A percentile compares a stretch with the other conserved stretches of the same genome.
These are phyloP conservation scores for Anguilla megastoma DNA, from an alignment of 2,797 vertebrate species.

Conservation along the genomic window DNA sequence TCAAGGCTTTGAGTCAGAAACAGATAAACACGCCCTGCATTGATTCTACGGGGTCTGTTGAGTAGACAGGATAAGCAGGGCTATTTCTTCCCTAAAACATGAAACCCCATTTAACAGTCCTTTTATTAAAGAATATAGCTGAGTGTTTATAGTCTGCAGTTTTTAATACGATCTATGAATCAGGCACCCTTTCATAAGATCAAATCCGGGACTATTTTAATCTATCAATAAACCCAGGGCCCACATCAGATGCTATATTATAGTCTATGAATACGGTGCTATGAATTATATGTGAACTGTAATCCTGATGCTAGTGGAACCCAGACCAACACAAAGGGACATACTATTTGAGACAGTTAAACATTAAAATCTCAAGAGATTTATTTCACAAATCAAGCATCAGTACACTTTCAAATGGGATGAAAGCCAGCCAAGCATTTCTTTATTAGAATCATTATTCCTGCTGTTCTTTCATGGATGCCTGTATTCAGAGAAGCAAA, in stretches of 20 bases:
- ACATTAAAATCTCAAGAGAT: constrained; percentile 3
- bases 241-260: not conserved
- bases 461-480: constrained; percentile 55
- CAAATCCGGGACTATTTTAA: constrained; percentile 48
- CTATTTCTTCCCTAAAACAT: constrained; percentile 23
- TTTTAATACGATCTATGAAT: constrained; percentile 50
- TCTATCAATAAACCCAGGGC: constrained; percentile 6
- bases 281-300: not conserved
- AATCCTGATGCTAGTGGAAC: not conserved
- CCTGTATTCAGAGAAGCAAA: constrained; percentile 64
- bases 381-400: constrained; percentile 19
- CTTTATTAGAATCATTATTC: constrained; percentile 14
- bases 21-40: constrained; percentile 46
- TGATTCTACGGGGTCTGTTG: constrained; percentile 40
- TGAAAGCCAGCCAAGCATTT: not conserved
- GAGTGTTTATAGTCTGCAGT: constrained; percentile 53
- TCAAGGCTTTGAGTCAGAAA: constrained; percentile 39
- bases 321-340: not conserved
- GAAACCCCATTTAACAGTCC: constrained; percentile 37
- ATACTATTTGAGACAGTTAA: not conserved
- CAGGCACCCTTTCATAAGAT: constrained; percentile 47
- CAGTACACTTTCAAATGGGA: not conserved
- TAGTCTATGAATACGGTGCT: not conserved
- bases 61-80: constrained; percentile 52
- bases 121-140: constrained; percentile 41